Conservation (phyloP, 2,113 vertebrate species). For the Boleophthalmus pectinirostris region DNA sequence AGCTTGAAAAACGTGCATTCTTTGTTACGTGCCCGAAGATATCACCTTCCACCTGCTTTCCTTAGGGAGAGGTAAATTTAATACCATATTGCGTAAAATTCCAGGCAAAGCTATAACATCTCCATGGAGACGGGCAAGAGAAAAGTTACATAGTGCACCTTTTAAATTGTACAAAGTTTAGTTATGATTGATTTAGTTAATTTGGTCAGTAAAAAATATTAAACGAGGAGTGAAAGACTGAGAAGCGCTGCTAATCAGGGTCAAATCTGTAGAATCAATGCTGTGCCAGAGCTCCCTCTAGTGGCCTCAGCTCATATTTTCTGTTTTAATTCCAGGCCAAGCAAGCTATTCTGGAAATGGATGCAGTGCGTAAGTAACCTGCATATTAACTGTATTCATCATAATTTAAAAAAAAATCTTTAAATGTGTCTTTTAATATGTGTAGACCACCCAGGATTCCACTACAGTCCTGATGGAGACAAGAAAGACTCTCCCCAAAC, state of each 20-base stretch:
- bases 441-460: constrained; percentile 92
- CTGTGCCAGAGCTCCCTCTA: constrained; percentile 64
- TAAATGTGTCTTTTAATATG: background rate
- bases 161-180: too few relatives aligned
- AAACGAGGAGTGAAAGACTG: background rate
- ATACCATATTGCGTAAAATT: background rate
- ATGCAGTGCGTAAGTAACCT: constrained; percentile 89
- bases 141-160: too few relatives aligned
- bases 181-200: too few relatives aligned
- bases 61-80: background rate
- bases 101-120: too few relatives aligned
- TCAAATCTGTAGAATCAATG: background rate
- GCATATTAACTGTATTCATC: background rate
- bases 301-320: constrained; percentile 50
- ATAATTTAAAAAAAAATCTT: background rate
- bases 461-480: constrained; percentile 84
- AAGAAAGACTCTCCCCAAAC: constrained; percentile 72
- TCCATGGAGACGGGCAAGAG: too few relatives aligned
- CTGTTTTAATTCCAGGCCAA: constrained; percentile 85
- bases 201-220: too few relatives aligned
- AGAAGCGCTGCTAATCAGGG: background rate
- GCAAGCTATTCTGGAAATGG: constrained; percentile 98
- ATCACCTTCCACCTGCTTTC: background rate
- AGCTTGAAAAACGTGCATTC: background rate
- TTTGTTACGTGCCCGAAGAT: background rate